phyloP scores from a whole-genome alignment of 2,113 vertebrate species.

The Spea multiplicata region DNA sequence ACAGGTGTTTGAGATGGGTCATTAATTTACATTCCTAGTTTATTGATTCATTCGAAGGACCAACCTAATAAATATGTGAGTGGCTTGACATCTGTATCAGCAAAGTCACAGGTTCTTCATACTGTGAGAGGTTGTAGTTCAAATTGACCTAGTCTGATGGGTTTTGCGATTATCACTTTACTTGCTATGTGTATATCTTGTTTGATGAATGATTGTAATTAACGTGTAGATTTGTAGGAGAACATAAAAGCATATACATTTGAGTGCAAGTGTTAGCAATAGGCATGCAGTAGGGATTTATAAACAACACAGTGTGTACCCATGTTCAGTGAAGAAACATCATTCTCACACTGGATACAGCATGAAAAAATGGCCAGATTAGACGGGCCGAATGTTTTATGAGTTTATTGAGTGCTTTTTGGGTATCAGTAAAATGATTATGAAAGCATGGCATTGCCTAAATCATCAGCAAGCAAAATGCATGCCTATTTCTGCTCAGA shows the following conservation, averaged over 20 bases:
- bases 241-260: not conserved
- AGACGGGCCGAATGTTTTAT: too few relatives aligned
- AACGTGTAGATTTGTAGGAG: not conserved
- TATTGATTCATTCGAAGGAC: not conserved
- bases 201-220: slow-evolving; percentile 5
- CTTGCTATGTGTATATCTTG: not conserved
- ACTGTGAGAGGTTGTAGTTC: not conserved
- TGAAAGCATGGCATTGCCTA: too few relatives aligned
- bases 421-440: too few relatives aligned
- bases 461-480: too few relatives aligned
- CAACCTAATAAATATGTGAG: not conserved
- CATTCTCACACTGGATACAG: not conserved
- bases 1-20: not conserved
- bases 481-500: too few relatives aligned
- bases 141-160: not conserved
- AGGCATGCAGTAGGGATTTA: not conserved
- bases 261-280: not conserved
- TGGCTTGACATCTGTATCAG: not conserved
- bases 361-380: not conserved
- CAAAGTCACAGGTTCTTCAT: not conserved
- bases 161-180: not conserved
- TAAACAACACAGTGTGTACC: not conserved
- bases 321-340: not conserved
- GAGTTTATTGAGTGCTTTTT: too few relatives aligned
- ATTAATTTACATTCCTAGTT: not conserved